These are phyloP conservation scores for Napeogenes sylphis DNA, from an alignment of 2,888 invertebrate species.

Conservation along the genomic window DNA sequence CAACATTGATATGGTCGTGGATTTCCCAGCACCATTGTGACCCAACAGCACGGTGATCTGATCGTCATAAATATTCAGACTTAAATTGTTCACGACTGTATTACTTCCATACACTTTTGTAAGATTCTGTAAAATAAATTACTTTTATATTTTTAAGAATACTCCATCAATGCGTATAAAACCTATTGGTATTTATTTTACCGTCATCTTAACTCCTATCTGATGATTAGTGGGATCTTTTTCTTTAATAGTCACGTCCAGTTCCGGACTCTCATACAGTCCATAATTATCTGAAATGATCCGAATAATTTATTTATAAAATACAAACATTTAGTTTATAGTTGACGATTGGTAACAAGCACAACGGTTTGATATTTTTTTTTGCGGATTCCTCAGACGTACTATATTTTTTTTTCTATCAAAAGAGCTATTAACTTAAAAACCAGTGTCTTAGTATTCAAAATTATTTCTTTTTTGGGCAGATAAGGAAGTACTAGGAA, in stretches of 20 bases:
- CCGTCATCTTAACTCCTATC: slow-evolving; percentile 70
- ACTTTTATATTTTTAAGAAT: not conserved
- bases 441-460: no score
- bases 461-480: no score
- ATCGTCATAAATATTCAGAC: slow-evolving; percentile 90
- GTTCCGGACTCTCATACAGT: slow-evolving; percentile 26
- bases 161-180: not conserved
- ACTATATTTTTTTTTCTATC: no score
- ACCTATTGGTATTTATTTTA: slow-evolving; percentile 39
- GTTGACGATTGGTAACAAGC: no score
- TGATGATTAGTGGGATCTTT: slow-evolving; percentile 65
- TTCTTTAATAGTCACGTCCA: slow-evolving; percentile 53
- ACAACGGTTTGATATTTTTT: no score
- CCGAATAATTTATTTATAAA: not conserved
- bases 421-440: no score
- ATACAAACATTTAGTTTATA: slow-evolving; percentile 1
- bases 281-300: slow-evolving; percentile 34
- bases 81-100: slow-evolving; percentile 82
- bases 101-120: slow-evolving; percentile 79
- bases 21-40: slow-evolving; percentile 93
- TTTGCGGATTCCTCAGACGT: no score
- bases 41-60: slow-evolving; percentile 88
- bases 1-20: slow-evolving; percentile 95
- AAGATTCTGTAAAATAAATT: slow-evolving; percentile 64
- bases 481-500: no score